Evolutionary conservation across 2,888 invertebrate genomes (phyloP), one percentile per base, ranked within the genome.

Genomic region (Chrysolina oricalcia): DNA sequence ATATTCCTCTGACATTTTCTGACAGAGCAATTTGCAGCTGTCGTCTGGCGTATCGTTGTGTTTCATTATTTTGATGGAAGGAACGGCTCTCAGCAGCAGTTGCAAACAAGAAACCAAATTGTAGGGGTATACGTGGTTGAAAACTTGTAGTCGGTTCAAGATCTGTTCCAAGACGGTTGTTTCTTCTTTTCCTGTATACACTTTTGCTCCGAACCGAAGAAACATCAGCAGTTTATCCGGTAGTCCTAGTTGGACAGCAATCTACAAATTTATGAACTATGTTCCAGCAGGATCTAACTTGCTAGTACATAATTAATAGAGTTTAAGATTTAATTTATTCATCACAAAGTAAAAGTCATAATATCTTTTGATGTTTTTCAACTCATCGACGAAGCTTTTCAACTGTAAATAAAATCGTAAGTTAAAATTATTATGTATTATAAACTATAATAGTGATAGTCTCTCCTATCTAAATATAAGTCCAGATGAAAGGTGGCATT

Each of bases 141-240:
- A 87, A 68, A 86, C 86, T 17, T 81, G 80, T 46, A 86, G 83
- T 15, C 86, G 83, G 13, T 82, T 82, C 41, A 87, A 79, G 6
- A 95, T 87, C 85, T 92, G 91, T 81, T 93, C 92, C 71, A 95
- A 87, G 48, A 94, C 89, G 11, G 92, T 91, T 9, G 75, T 62
- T 85, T 93, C 91, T 4, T 93, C 92, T 65, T 92, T 91, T 70
- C 92, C 92, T 0, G 90, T 88, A 69, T 90, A 90, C 10, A 93
- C 90, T 78, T 90, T 90, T 6, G 94, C 94, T 17, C 94, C 94
- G 85, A 93, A 93, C 87, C 94, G 89, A 64, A 96, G 88, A 76
- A 96, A 89, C 77, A 95, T 92, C 85, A 93, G 90, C 5, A 96
- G 89, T 84, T 95, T 93, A 86, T 96, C 95, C 4, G 95, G 92